Conservation (phyloP, 2,888 invertebrate genomes). For the Dyspetes luteomarginatus region DNA sequence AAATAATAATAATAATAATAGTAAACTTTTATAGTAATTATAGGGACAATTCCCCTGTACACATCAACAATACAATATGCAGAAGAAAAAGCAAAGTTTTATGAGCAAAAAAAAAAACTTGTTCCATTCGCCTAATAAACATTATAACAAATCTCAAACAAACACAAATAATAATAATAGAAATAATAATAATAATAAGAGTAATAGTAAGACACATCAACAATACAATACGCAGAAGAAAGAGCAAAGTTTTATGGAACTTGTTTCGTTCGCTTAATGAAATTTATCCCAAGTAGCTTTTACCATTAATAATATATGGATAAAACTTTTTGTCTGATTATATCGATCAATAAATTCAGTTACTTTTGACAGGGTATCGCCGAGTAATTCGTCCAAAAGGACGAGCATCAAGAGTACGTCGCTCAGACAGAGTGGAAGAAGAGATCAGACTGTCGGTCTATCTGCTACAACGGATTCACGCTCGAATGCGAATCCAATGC, state of each 20-base stretch:
- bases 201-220: too few relatives aligned
- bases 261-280: too few relatives aligned
- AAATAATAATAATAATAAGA: too few relatives aligned
- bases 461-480: slow-evolving; percentile 1
- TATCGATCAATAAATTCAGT: background rate
- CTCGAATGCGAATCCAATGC: slow-evolving; percentile 43
- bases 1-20: too few relatives aligned
- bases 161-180: too few relatives aligned
- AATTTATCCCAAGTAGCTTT: too few relatives aligned
- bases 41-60: too few relatives aligned
- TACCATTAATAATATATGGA: background rate
- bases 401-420: slow-evolving; percentile 76
- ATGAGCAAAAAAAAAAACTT: background rate
- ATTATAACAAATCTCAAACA: background rate
- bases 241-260: too few relatives aligned
- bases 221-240: too few relatives aligned
- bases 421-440: slow-evolving; percentile 53
- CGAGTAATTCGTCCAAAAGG: slow-evolving; percentile 88
- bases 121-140: background rate
- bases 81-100: background rate
- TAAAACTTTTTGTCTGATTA: slow-evolving; percentile 1
- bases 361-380: slow-evolving; percentile 86
- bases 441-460: slow-evolving; percentile 75
- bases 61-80: too few relatives aligned
- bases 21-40: too few relatives aligned